These are phyloP conservation scores for Garra rufa DNA, from an alignment of 2,113 vertebrate genomes.

Conservation along the genomic window DNA sequence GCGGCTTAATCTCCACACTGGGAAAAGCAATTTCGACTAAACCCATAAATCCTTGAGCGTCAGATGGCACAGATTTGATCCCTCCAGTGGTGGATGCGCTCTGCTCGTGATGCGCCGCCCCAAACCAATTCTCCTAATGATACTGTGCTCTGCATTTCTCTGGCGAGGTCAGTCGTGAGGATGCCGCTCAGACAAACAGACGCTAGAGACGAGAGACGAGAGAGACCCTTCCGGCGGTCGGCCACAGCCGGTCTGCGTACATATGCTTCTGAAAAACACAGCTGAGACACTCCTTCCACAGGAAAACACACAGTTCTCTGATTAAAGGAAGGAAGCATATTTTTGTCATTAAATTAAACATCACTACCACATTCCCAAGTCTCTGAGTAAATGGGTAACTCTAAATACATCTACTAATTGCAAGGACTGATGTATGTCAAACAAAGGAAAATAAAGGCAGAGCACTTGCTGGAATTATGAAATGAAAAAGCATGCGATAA, in stretches of 20 bases:
- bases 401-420: not conserved
- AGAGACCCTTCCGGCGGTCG: not conserved
- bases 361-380: not conserved
- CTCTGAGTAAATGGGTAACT: not conserved
- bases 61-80: constrained; percentile 85
- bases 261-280: not conserved
- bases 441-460: not conserved
- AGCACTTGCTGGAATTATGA: not conserved
- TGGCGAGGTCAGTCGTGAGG: constrained; percentile 65
- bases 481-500: not conserved
- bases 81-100: constrained; percentile 74
- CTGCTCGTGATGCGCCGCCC: constrained; percentile 67
- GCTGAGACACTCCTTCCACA: not conserved
- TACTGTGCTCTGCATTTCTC: constrained; percentile 66
- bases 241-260: not conserved
- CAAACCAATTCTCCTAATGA: constrained; percentile 71
- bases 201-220: not conserved
- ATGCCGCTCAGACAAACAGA: not conserved
- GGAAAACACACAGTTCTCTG: not conserved
- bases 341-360: not conserved
- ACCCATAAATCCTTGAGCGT: constrained; percentile 82
- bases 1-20: constrained; percentile 80
- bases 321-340: not conserved
- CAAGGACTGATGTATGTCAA: not conserved
- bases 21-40: constrained; percentile 85